Evolutionary conservation across 2,797 vertebrate genomes (phyloP), one percentile per base, ranked within the genome.

Genomic region (Phaenicophaeus curvirostris): DNA sequence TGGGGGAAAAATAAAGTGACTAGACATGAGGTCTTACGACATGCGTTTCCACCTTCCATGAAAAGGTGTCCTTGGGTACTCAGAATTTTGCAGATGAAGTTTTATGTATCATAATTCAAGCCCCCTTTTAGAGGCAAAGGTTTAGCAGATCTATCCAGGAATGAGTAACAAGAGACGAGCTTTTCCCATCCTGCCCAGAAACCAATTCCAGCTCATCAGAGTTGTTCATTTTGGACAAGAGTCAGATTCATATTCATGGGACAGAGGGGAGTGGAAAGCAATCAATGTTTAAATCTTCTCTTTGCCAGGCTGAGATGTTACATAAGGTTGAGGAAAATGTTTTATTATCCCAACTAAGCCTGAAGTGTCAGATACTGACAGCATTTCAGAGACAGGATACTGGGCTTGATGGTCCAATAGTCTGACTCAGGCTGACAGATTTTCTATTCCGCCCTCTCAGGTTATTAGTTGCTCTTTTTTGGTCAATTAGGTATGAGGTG

Each of bases 271-370:
- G 95, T 96, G 95, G 96, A 97, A 96, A 97, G 95, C 91, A 97
- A 96, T 97, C 95, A 59, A 9, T 85, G 94, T 93, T 95, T 95
- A 95, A 96, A 96, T 90, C 96, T 87, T 81, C 95, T 76, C 94
- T 59, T 87, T 97, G 95, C 95, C 96, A 97, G 95, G 85, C 91
- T 0, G 83, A 82, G 96, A 96, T 93, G 89, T 96, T 97, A 92
- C 94, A 97, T 97, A 97, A 97, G 87, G 89, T 39, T 95, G 95
- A 97, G 94, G 95, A 97, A 96, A 97, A 96, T 94, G 95, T 96
- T 96, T 96, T 96, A 95, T 96, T 93, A 95, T 93, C 95, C 95
- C 89, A 91, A 0, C 71, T 94, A 95, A 97, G 94, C 59, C 94
- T 5, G 28, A 94, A 94, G 95, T 96, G 95, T 94, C 94, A 94